Percentiles rank a stretch among this genome's conserved stretches.
phyloP scores from a whole-genome alignment of 2,888 invertebrate species.

The Toxonevra muliebris region DNA sequence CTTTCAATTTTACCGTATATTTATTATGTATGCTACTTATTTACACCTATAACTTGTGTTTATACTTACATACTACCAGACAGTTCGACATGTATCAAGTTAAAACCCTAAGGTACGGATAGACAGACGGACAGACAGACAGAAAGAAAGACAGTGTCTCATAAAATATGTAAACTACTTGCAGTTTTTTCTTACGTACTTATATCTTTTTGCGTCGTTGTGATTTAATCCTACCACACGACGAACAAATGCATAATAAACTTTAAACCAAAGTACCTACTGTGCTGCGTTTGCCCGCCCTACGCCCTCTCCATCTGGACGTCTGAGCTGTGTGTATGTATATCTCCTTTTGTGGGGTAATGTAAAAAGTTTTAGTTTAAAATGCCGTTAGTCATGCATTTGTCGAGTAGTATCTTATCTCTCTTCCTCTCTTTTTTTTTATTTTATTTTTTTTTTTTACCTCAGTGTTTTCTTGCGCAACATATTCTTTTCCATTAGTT shows the following conservation, averaged over 20 bases:
- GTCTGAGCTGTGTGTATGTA: not conserved
- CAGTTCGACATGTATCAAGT: not conserved
- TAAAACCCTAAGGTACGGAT: not conserved
- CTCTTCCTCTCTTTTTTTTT: not conserved
- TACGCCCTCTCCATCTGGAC: not conserved
- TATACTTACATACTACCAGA: not conserved
- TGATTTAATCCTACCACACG: not conserved
- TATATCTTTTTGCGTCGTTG: not conserved
- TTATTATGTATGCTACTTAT: too few species aligned
- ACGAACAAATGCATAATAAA: too few species aligned
- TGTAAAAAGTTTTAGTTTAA: not conserved
- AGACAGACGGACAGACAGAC: not conserved
- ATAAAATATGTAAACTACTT: constrained; percentile 4
- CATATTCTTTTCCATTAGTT: not conserved
- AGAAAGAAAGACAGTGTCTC: not conserved
- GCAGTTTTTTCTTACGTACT: not conserved
- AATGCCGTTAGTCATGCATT: not conserved
- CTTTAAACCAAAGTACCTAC: too few species aligned
- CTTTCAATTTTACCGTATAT: too few species aligned
- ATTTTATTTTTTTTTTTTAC: not conserved
- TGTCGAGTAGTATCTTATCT: not conserved
- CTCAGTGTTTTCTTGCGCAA: not conserved
- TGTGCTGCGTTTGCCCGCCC: not conserved
- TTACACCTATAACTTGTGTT: too few species aligned
- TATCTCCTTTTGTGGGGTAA: not conserved